Evolutionary conservation across 2,888 invertebrate species (phyloP).

Genomic region (Pristionchus japonicus): DNA sequence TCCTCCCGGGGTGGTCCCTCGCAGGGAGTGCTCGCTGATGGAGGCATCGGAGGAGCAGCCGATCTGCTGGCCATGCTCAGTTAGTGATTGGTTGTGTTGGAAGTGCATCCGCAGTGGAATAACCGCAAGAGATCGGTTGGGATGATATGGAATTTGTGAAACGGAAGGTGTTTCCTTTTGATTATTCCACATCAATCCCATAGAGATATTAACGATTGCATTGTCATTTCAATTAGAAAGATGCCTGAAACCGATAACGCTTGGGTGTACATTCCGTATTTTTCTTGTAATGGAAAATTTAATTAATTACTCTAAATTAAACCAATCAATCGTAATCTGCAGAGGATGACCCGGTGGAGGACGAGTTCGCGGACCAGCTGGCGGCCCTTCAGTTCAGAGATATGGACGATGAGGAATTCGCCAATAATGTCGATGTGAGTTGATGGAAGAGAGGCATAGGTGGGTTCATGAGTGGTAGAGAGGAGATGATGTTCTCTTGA

Average conservation of each 20-base stretch:
- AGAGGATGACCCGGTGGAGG: conserved; percentile 50
- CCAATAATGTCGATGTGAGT: conserved; percentile 58
- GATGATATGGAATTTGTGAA: too few relatives aligned
- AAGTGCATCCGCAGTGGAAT: neutral
- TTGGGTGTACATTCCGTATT: neutral
- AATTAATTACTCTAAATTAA: too few relatives aligned
- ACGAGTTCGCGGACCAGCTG: conserved; percentile 57
- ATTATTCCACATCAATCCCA: too few relatives aligned
- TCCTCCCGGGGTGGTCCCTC: conserved; percentile 10
- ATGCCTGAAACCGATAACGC: neutral
- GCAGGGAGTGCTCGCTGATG: conserved; percentile 44
- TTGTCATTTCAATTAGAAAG: neutral
- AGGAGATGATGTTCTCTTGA: too few relatives aligned
- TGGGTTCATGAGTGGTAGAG: neutral
- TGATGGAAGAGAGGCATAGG: neutral
- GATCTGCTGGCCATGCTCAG: conserved; percentile 12
- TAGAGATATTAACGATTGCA: too few relatives aligned
- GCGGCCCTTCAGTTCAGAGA: conserved; percentile 54
- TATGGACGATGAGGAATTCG: conserved; percentile 62
- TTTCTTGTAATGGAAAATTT: too few relatives aligned
- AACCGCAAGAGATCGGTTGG: too few relatives aligned
- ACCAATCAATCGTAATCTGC: neutral
- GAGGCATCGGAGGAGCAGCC: conserved; percentile 40
- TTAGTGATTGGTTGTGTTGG: neutral
- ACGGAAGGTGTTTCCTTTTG: too few relatives aligned